Evolutionary conservation across 2,888 invertebrate species (phyloP).

Genomic region (Apamea monoglypha): DNA sequence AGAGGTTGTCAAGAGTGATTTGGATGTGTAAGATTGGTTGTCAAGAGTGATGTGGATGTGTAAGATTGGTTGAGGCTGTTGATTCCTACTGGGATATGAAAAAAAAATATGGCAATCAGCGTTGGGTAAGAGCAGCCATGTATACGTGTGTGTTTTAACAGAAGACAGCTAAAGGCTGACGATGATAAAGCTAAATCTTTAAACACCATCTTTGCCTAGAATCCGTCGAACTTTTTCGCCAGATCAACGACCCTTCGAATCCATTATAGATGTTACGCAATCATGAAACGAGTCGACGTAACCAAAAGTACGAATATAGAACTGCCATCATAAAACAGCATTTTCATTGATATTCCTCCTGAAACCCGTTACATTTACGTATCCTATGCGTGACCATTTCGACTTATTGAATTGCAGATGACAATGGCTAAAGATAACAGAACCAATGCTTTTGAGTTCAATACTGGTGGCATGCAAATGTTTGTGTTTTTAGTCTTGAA

Average conservation of each 20-base stretch:
- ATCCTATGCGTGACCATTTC: constrained; percentile 26
- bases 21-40: background rate
- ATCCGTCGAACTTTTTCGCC: background rate
- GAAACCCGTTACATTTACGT: constrained; percentile 20
- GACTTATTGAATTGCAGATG: constrained; percentile 47
- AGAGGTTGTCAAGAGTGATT: background rate
- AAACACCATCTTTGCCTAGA: background rate
- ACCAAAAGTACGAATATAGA: constrained; percentile 12
- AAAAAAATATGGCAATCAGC: background rate
- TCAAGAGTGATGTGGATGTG: background rate
- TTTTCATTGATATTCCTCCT: constrained; percentile 18
- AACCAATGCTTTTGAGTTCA: constrained; percentile 17
- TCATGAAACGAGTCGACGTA: background rate
- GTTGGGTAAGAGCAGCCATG: background rate
- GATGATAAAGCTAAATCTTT: background rate
- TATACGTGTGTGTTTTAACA: background rate
- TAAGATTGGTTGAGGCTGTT: background rate
- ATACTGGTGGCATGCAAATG: constrained; percentile 29
- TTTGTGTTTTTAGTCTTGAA: constrained; percentile 20
- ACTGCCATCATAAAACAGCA: constrained; percentile 30
- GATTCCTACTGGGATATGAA: too few relatives aligned
- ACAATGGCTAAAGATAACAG: constrained; percentile 16
- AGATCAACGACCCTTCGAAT: background rate
- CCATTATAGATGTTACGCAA: background rate
- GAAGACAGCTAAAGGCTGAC: background rate